Evolutionary conservation across 1,140 invertebrate species (phyloP), one percentile per base, ranked within the genome.

Genomic region (Epicauta chinensis): DNA sequence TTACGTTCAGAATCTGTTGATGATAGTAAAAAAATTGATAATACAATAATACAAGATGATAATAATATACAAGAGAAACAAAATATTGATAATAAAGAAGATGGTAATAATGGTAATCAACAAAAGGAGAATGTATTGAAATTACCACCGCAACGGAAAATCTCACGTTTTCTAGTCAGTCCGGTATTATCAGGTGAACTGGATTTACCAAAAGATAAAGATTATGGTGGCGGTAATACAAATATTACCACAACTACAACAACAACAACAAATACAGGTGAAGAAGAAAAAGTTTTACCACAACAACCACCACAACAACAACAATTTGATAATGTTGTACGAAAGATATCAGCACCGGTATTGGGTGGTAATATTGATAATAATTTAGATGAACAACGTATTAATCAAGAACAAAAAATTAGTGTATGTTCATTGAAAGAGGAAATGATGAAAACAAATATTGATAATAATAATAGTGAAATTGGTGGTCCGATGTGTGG

Each of bases 91-190:
- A 16, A 29, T 51, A 59, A 51, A 49, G 38, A 37, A 41, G 40
- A 55, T 37, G 41, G 41, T 3, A 51, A 54, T 48, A 55, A 46
- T 35, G 29, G 4, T 2, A 36, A 5, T 16, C 29, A 23, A 15
- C 17, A 38, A 1, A 14, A 44, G 2, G 12, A 14, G 41, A 30
- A 31, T 14, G 16, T 30, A 44, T 29, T 23, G 14, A 40, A 50
- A 23, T 16, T 15, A 17, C 50, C 4, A 9, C 79, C 82, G 44
- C 75, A 78, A 53, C 71, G 85, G 43, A 87, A 87, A 69, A 84
- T 89, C 60, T 89, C 86, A 23, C 73, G 86, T 37, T 89, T 90
- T 71, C 74, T 88, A 66, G 86, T 90, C 42, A 89, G 84, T 70
- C 84, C 86, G 35, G 85, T 88, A 3, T 69, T 82, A 56, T 70